phyloP scores from a whole-genome alignment of 2,888 invertebrate genomes.

The Drosophila pseudotakahashii region DNA sequence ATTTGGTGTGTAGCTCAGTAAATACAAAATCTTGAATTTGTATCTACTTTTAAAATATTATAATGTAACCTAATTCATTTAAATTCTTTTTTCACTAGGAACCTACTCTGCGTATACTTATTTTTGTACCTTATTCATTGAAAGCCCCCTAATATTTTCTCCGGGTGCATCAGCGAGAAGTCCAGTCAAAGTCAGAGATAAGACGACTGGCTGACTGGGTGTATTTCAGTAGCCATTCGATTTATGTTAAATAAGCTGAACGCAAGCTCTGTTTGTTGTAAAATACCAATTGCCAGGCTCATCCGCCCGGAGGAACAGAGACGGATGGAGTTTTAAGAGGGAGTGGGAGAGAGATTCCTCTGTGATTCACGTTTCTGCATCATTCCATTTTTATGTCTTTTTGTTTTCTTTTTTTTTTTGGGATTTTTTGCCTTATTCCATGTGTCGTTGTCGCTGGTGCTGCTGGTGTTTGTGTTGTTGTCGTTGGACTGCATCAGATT shows the following conservation, averaged over 20 bases:
- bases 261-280: conserved; percentile 73
- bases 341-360: conserved; percentile 22
- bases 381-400: conserved; percentile 1
- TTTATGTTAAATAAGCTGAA: conserved; percentile 81
- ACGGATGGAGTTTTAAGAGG: conserved; percentile 1
- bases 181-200: conserved; percentile 39
- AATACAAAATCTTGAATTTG: too few relatives aligned
- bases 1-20: too few relatives aligned
- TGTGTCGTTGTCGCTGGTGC: conserved; percentile 12
- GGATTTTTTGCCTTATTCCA: not conserved
- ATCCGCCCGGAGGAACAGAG: conserved; percentile 5
- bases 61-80: too few relatives aligned
- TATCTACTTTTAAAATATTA: too few relatives aligned
- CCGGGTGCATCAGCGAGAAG: conserved; percentile 18
- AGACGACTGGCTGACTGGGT: conserved; percentile 44
- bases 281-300: conserved; percentile 74
- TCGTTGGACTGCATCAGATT: conserved; percentile 78
- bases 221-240: conserved; percentile 81
- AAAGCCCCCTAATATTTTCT: not conserved
- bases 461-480: conserved; percentile 40
- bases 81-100: not conserved
- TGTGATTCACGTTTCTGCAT: conserved; percentile 51
- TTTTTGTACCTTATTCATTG: not conserved
- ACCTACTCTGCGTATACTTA: conserved; percentile 11
- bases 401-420: not conserved